Evolutionary conservation across 1,140 invertebrate genomes (phyloP), one percentile per base, ranked within the genome.

Genomic region (Cyrtorhinus lividipennis): DNA sequence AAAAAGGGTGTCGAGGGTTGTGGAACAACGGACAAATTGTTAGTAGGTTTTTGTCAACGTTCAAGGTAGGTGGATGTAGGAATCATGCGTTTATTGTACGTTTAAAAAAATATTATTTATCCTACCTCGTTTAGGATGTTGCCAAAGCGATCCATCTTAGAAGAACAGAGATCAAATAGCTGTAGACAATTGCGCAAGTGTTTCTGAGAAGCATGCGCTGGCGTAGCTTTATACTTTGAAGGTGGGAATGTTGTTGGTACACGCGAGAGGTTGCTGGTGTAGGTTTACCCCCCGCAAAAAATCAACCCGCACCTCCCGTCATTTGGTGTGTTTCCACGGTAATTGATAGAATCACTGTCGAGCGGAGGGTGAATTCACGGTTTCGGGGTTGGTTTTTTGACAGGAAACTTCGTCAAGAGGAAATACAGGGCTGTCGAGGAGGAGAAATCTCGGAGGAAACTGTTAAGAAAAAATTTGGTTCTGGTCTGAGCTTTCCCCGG

Each of bases 161-260:
- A 46, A 65, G 62, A 65, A 65, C 61, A 65, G 64, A 65, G 64
- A 65, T 65, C 64, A 65, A 65, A 65, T 65, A 63, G 64, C 64
- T 62, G 61, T 62, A 65, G 64, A 65, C 64, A 65, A 65, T 65
- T 65, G 64, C 64, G 64, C 64, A 65, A 65, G 64, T 65, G 64
- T 65, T 65, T 65, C 61, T 57, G 44, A 65, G 64, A 65, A 65
- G 64, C 64, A 65, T 65, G 64, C 64, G 64, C 64, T 63, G 64
- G 59, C n/a, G 59, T 64, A 64, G 63, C 63, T 64, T n/a, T 64
- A 64, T 64, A 65, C 64, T 62, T 65, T 59, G 64, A 65, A n/a
- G 64, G 64, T 65, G 64, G 64, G 64, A 65, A 65, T 65, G 64
- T 65, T 65, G 64, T 65, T 62, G 61, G 64, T 62, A 59, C 62